Base-by-base conservation (phyloP, 2,113 vertebrate genomes). In the Megaceryle torquata region DNA sequence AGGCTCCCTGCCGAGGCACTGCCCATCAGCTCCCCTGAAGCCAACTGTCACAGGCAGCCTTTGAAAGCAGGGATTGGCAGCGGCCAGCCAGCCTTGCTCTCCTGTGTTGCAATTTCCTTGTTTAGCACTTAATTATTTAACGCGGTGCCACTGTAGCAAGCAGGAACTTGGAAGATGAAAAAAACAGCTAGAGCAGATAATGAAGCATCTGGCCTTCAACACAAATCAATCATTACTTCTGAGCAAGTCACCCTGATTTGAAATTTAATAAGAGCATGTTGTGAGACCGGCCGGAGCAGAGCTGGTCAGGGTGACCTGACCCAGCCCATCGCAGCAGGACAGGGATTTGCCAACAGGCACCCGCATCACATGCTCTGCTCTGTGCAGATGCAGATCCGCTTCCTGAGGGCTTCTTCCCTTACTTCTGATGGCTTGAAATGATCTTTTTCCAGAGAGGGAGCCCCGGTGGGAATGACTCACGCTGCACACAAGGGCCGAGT, bases 121-220 rank as follows among this genome's bases (percentile, higher is more conserved):
- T 89, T 84, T 50, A 72, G 70, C 41, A 43, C 65, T 76, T 87
- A 35, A 89, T 92, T 91, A 91, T 63, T 96, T 79, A 91, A 79
- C 57, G 39, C 0, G 2, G 89, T 85, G 94, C 60, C 51, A 48
- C 87, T 7, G 65, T 7, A 72, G 67, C 43, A 70, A 83, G 65
- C 57, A n/a, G 89, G 67, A 79, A 61, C 25, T 20, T 4, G 46
- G 82, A 65, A 63, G 77, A 63, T 48, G 67, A 65, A 79, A 75
- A 56, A n/a, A 5, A 2, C 78, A 93, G 88, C 35, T 29, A 20
- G 61, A 82, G 87, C 82, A 95, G 92, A 93, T 79, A 96, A 96
- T 50, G 77, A 86, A 94, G 91, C 82, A 80, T 76, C 70, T 90
- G 96, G 80, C 82, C 86, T 84, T 83, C 83, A 90, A 3, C 78